Base-by-base conservation (phyloP, 1,140 invertebrate genomes). In the Zaprionus tsacasi region DNA sequence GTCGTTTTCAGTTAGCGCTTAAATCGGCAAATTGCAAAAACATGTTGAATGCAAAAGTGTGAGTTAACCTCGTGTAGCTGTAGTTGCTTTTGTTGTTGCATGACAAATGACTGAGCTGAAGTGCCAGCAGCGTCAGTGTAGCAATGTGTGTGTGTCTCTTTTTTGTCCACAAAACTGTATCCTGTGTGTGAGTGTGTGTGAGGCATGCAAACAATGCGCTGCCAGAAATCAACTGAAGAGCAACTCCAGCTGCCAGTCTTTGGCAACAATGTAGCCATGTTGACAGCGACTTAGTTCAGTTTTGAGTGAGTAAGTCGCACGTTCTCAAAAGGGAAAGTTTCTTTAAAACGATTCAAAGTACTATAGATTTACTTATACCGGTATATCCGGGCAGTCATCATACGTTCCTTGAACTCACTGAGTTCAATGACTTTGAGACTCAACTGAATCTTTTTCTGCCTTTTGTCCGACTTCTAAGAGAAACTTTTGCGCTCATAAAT, bases 11-110 rank as follows among this genome's bases (percentile, higher is more conserved):
- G 77, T 85, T 83, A 83, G 74, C 65, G 54, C 67, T 56, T 71
- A 82, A 87, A 87, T 88, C 83, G 77, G 80, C 75, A 87, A 87
- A 87, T 87, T 87, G 82, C 82, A 79, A 87, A 87, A 87, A 87
- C 82, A 87, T 82, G 83, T 88, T 81, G 75, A 69, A 80, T 38
- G 60, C 64, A 66, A 48, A 75, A 70, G 70, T 58, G 67, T 52
- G 70, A 68, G 77, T 36, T 70, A 33, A 50, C 13, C 50, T 59
- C 40, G 56, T 66, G 55, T 59, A 66, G 65, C 69, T 71, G 71
- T 52, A 63, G 57, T 48, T 59, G 65, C 69, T 71, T 66, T 52
- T 68, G 57, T 48, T 59, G 60, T 66, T 74, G 79, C 86, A 79
- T 88, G 82, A 80, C 82, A 88, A 80, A 87, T 88, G 82, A 82